phyloP scores from a whole-genome alignment of 2,888 invertebrate species.

The Caenorhabditis sulstoni region DNA sequence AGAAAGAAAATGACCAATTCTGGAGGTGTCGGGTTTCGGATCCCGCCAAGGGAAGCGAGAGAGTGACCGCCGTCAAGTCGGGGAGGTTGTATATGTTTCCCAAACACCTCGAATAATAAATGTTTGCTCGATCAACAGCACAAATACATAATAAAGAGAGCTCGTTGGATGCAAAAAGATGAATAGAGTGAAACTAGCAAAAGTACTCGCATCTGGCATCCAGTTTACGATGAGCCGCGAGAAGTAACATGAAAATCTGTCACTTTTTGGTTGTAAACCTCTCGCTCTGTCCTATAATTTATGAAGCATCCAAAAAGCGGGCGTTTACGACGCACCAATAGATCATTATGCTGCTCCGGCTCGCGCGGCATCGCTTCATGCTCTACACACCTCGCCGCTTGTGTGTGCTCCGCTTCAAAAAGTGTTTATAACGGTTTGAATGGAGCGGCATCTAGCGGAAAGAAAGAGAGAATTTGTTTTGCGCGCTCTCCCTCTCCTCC shows the following conservation, averaged over 20 bases:
- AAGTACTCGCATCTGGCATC: neutral
- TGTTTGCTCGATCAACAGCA: conserved; percentile 57
- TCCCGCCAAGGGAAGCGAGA: conserved; percentile 9
- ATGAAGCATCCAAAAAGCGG: conserved; percentile 1
- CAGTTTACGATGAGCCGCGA: neutral
- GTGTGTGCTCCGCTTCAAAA: conserved; percentile 42
- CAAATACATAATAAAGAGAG: conserved; percentile 47
- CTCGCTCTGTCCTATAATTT: conserved; percentile 2
- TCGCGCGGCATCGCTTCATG: conserved; percentile 29
- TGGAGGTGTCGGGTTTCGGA: conserved; percentile 51
- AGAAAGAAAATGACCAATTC: conserved; percentile 38
- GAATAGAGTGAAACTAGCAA: neutral
- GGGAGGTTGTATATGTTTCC: conserved; percentile 50
- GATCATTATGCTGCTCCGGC: conserved; percentile 20
- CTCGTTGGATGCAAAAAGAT: conserved; percentile 31
- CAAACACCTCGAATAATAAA: conserved; percentile 53
- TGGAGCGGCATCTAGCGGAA: conserved; percentile 10
- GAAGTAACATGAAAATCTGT: conserved; percentile 1
- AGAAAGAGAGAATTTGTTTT: conserved; percentile 40
- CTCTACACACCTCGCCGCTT: conserved; percentile 29
- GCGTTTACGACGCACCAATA: conserved; percentile 26
- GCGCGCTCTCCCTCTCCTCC: conserved; percentile 16
- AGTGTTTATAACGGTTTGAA: conserved; percentile 54
- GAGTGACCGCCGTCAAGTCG: conserved; percentile 24
- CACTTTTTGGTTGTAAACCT: neutral